phyloP scores from a whole-genome alignment of 2,797 vertebrate species.

The Denticeps clupeoides region DNA sequence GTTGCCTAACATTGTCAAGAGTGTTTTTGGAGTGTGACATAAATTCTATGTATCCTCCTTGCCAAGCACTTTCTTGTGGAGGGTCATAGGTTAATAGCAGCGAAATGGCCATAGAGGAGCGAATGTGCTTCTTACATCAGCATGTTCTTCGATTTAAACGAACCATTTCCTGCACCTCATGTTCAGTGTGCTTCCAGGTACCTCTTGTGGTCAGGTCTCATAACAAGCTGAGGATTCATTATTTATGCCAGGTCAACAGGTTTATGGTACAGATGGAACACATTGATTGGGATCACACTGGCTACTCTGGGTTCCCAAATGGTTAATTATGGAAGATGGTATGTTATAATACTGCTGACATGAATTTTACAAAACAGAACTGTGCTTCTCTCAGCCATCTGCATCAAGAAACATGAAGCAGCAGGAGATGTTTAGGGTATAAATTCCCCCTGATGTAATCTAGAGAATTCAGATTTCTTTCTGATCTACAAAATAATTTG shows the following conservation, averaged over 20 bases:
- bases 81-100: slow-evolving; percentile 63
- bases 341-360: neutral
- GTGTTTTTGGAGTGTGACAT: slow-evolving; percentile 20
- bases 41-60: slow-evolving; percentile 25
- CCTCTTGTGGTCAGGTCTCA: slow-evolving; percentile 49
- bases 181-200: slow-evolving; percentile 48
- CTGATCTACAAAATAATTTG: no score
- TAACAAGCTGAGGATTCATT: slow-evolving; percentile 49
- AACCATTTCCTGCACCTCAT: slow-evolving; percentile 54
- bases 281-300: slow-evolving; percentile 47
- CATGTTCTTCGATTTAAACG: slow-evolving; percentile 40
- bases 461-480: no score
- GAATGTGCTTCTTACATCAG: slow-evolving; percentile 38
- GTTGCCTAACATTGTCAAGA: slow-evolving; percentile 2
- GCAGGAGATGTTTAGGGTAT: no score
- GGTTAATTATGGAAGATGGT: neutral
- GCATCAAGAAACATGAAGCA: no score
- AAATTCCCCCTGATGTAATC: no score
- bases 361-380: neutral
- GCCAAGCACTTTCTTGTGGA: slow-evolving; percentile 46
- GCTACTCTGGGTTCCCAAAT: no score
- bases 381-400: no score
- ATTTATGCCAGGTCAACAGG: slow-evolving; percentile 61
- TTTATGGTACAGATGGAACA: slow-evolving; percentile 44
- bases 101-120: slow-evolving; percentile 15